Conservation (phyloP, 2,113 vertebrate species). For the Oenanthe melanoleuca region DNA sequence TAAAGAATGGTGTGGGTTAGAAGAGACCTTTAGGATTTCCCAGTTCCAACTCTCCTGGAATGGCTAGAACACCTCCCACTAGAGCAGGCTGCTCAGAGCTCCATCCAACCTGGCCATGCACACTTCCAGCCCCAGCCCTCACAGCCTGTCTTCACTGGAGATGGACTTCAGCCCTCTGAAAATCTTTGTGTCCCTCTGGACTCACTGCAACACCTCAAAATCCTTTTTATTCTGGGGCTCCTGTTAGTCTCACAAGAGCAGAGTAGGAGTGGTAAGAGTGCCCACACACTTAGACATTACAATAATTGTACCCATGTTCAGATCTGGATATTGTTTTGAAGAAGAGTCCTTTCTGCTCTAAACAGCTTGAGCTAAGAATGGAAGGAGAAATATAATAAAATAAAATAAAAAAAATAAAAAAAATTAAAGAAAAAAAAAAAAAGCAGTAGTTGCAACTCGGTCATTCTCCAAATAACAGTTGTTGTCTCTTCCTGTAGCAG, state of each 20-base stretch:
- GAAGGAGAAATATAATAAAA: too few relatives aligned
- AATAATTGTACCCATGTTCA: background rate
- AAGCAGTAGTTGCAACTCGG: background rate
- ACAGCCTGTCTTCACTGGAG: background rate
- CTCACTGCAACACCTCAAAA: background rate
- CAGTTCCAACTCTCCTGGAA: background rate
- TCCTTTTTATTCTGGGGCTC: background rate
- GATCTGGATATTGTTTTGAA: background rate
- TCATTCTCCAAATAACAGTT: background rate
- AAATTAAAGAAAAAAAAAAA: background rate
- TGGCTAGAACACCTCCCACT: background rate
- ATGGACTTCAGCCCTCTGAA: background rate
- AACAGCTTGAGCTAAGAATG: background rate
- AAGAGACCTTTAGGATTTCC: background rate
- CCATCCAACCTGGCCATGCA: rapidly evolving
- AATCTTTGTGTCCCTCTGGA: background rate
- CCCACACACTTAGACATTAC: background rate
- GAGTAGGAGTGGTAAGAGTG: background rate
- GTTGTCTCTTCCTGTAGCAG: background rate
- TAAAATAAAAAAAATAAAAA: too few relatives aligned
- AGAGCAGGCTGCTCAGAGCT: background rate
- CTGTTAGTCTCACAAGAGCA: background rate
- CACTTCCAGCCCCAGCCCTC: background rate
- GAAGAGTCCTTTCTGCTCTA: background rate
- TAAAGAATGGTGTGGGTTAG: background rate